phyloP scores from a whole-genome alignment of 2,797 vertebrate genomes.

The Schizopygopsis pylzovi region DNA sequence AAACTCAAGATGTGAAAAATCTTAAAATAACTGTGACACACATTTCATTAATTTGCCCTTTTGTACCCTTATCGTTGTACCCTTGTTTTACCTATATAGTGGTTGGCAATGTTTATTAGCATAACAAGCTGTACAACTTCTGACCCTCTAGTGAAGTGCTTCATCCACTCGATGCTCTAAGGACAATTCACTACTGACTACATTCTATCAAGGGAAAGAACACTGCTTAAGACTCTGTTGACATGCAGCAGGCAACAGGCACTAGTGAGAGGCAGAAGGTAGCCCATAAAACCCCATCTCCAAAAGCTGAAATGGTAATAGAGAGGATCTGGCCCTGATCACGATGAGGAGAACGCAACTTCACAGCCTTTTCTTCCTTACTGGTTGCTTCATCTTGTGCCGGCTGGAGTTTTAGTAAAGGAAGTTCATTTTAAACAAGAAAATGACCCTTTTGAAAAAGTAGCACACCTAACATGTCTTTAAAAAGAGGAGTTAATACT shows the following conservation, averaged over 20 bases:
- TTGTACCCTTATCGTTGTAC: neutral
- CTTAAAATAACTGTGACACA: neutral
- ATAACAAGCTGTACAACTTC: constrained; percentile 32
- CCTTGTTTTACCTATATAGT: neutral
- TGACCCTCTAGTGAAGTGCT: constrained; percentile 28
- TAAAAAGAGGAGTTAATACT: neutral
- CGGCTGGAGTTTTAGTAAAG: constrained; percentile 56
- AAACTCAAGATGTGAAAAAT: neutral
- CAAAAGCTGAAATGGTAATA: constrained; percentile 44
- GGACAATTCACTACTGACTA: neutral
- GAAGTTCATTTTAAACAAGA: constrained; percentile 35
- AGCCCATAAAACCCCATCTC: constrained; percentile 48
- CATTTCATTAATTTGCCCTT: neutral
- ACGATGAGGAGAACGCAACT: constrained; percentile 36
- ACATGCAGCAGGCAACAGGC: constrained; percentile 45
- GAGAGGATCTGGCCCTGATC: constrained; percentile 43
- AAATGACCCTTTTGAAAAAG: neutral
- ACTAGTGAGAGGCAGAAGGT: constrained; percentile 32
- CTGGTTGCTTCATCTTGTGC: constrained; percentile 33
- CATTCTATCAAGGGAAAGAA: neutral
- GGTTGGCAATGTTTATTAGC: neutral
- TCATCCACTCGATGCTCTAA: constrained; percentile 18
- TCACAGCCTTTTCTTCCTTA: constrained; percentile 47
- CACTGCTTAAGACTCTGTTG: neutral
- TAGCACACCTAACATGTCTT: neutral